Base-by-base conservation (phyloP, 2,797 vertebrate genomes). In the Micrastur ruficollis region DNA sequence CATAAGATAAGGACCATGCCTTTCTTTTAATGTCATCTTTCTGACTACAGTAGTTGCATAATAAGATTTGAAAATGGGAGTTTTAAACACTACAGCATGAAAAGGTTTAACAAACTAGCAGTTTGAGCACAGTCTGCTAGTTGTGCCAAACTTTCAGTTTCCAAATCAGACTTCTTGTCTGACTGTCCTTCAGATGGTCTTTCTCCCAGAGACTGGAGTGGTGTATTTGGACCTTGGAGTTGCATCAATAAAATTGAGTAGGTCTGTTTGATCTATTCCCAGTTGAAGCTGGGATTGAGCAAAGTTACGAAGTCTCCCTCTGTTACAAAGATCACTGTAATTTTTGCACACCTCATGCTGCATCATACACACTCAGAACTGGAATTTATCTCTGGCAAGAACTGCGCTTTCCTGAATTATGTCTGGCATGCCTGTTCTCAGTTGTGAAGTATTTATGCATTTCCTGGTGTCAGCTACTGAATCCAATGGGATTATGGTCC, bases 381-480 rank as follows among this genome's bases (percentile, higher is more conserved):
- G 58, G 89, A 92, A 89, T 82, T 92, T 85, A 63, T 88, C 40
- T 90, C 91, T 95, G 93, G 83, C 88, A 91, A 89, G 81, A 76
- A 40, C n/a, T 87, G 18, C 82, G 20, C 55, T 95, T 95, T 90
- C 59, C 62, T 92, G 75, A 89, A 29, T 89, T 89, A 46, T 80
- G 61, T 80, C 84, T 96, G 95, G 81, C 89, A 71, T 78, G 59
- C 40, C 29, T 80, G 6, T 80, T 78, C 61, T 88, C 76, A 78
- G 26, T 82, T 93, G 66, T 84, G 76, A 89, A 92, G 47, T 78
- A 81, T 94, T 93, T 94, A 86, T 89, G 66, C 25, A 22, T 90
- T 94, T 93, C 71, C 92, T 83, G n/a, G 56, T 92, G 79, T 94
- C 81, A 96, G n/a, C n/a, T 94, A 81, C 55, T 68, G 52, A 89